Evolutionary conservation across 2,888 invertebrate species (phyloP).

Genomic region (Drosophila siamana): DNA sequence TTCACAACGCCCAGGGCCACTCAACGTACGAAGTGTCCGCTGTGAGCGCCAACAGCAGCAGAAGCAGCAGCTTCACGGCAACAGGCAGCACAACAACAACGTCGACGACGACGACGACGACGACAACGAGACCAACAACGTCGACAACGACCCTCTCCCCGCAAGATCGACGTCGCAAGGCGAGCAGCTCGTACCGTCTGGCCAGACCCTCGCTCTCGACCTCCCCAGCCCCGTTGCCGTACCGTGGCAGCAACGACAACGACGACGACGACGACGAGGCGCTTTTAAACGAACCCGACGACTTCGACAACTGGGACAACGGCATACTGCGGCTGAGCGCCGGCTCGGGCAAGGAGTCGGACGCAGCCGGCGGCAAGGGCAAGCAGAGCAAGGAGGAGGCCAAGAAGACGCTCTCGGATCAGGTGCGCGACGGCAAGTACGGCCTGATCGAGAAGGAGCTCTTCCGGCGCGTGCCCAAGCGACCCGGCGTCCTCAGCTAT

Average conservation of each 20-base stretch:
- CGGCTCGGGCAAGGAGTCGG: constrained; percentile 88
- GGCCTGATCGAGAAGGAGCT: constrained; percentile 94
- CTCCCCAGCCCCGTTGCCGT: not conserved
- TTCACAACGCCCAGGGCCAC: constrained; percentile 84
- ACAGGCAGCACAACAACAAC: constrained; percentile 17
- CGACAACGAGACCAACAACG: constrained; percentile 57
- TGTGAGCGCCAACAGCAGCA: constrained; percentile 71
- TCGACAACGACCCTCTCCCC: constrained; percentile 11
- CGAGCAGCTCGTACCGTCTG: constrained; percentile 75
- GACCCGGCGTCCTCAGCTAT: constrained; percentile 94
- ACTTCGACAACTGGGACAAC: constrained; percentile 87
- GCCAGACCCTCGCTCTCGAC: constrained; percentile 30
- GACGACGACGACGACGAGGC: constrained; percentile 82
- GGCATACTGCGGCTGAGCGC: constrained; percentile 90
- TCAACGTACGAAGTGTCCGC: constrained; percentile 80
- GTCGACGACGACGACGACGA: constrained; percentile 1
- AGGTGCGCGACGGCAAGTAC: constrained; percentile 95
- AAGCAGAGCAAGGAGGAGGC: constrained; percentile 88
- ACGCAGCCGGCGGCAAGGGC: constrained; percentile 79
- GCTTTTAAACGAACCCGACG: constrained; percentile 83
- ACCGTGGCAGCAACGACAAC: not conserved
- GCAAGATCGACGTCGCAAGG: constrained; percentile 58
- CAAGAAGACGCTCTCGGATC: constrained; percentile 94
- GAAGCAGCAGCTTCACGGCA: constrained; percentile 43
- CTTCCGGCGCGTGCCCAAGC: constrained; percentile 89